Evolutionary conservation across 2,888 invertebrate genomes (phyloP).

Genomic region (Bembecia ichneumoniformis): DNA sequence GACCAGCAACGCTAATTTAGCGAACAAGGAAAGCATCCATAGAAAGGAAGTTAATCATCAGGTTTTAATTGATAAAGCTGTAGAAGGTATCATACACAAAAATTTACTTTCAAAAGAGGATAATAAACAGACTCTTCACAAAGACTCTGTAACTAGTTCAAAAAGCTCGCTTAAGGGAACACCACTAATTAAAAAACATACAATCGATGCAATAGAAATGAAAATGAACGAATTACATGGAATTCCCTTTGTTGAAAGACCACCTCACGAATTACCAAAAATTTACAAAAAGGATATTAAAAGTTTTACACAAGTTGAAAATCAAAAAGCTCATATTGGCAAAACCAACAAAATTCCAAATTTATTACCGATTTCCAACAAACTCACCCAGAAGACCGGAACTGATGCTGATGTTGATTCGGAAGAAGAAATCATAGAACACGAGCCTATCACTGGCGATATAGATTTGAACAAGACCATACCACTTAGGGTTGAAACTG

Average conservation of each 20-base stretch:
- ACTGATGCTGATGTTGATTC: conserved; percentile 28
- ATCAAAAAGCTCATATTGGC: conserved; percentile 11
- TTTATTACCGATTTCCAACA: conserved; percentile 30
- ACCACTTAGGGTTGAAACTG: conserved; percentile 12
- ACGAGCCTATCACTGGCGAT: conserved; percentile 38
- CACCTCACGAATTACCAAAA: conserved; percentile 42
- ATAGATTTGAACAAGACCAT: conserved; percentile 13
- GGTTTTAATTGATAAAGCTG: conserved; percentile 56
- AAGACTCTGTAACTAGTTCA: conserved; percentile 16
- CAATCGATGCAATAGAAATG: conserved; percentile 55
- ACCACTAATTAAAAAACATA: conserved; percentile 16
- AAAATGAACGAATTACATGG: conserved; percentile 66
- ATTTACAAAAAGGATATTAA: conserved; percentile 25
- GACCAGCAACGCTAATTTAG: conserved; percentile 5
- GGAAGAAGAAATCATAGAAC: conserved; percentile 39
- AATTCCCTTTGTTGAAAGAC: conserved; percentile 50
- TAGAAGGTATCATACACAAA: conserved; percentile 56
- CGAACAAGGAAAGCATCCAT: conserved; percentile 25
- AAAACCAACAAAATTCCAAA: conserved; percentile 34
- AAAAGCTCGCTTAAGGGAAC: conserved; percentile 9
- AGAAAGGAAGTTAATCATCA: conserved; percentile 48
- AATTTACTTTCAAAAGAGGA: conserved; percentile 34
- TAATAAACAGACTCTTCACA: conserved; percentile 14
- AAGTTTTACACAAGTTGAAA: conserved; percentile 24
- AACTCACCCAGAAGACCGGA: conserved; percentile 19